Evolutionary conservation across 2,797 vertebrate genomes (phyloP).

Genomic region (Halcyon badia): DNA sequence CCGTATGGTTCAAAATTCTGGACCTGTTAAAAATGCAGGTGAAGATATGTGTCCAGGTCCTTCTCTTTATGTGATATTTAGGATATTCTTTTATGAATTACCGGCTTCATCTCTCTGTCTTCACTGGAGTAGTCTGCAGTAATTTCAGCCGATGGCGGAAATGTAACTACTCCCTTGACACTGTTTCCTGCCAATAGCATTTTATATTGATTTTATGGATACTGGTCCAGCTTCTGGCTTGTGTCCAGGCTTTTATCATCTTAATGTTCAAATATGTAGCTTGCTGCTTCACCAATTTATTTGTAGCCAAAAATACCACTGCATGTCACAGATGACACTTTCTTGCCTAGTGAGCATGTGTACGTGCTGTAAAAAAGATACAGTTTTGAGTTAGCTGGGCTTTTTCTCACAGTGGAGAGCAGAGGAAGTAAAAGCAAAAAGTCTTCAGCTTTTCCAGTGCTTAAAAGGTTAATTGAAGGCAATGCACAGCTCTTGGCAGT

Average conservation of each 20-base stretch:
- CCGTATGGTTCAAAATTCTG: not conserved
- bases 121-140: not conserved
- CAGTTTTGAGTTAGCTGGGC: not conserved
- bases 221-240: not conserved
- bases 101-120: not conserved
- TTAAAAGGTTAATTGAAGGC: not conserved
- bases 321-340: rapidly evolving
- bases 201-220: not conserved
- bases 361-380: not conserved
- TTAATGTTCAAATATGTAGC: not conserved
- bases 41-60: not conserved
- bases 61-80: not conserved
- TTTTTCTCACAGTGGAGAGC: not conserved
- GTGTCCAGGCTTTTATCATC: not conserved
- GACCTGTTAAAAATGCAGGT: not conserved
- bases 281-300: not conserved
- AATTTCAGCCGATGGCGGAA: not conserved
- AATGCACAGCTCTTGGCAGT: not conserved
- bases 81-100: not conserved
- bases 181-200: not conserved
- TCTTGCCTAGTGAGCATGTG: not conserved
- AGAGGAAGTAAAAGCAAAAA: not conserved
- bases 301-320: not conserved
- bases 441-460: not conserved
- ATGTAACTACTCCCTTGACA: not conserved